Percentiles rank a stretch among this genome's conserved stretches.
phyloP scores from a whole-genome alignment of 2,113 vertebrate species.

The Triplophysa tibetana region DNA sequence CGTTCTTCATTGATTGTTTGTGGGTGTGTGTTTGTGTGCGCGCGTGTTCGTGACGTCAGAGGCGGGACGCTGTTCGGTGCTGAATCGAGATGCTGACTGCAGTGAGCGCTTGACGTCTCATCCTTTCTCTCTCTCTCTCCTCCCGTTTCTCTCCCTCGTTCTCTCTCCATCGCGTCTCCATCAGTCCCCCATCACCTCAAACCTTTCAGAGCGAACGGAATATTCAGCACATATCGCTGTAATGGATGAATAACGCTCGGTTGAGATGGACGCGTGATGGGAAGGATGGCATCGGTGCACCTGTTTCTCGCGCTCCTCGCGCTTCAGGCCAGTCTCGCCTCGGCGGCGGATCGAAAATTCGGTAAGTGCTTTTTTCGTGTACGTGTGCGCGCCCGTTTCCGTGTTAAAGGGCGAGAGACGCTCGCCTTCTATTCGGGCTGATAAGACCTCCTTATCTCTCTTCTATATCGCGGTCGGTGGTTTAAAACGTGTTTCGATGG shows the following conservation, averaged over 20 bases:
- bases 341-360: slow-evolving; percentile 65
- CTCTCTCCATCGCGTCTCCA: slow-evolving; percentile 28
- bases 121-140: slow-evolving; percentile 38
- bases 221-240: background rate
- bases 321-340: slow-evolving; percentile 48
- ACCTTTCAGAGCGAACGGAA: background rate
- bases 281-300: slow-evolving; percentile 63
- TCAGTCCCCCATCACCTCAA: slow-evolving; percentile 1
- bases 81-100: slow-evolving; percentile 36
- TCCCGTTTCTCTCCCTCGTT: slow-evolving; percentile 23
- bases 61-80: slow-evolving; percentile 35
- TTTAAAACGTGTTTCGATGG: background rate
- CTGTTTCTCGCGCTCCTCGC: slow-evolving; percentile 55
- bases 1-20: no score
- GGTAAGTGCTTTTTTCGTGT: slow-evolving; percentile 63
- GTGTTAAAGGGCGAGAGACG: slow-evolving; percentile 7
- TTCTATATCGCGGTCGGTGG: background rate
- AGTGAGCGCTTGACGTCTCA: slow-evolving; percentile 17
- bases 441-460: background rate
- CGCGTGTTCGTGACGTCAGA: slow-evolving; percentile 39
- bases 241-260: slow-evolving; percentile 58
- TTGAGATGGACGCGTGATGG: slow-evolving; percentile 30
- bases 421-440: background rate
- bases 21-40: background rate
- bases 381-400: background rate